Evolutionary conservation across 1,140 invertebrate species (phyloP), one percentile per base, ranked within the genome.

Genomic region (Frieseomelitta varia): DNA sequence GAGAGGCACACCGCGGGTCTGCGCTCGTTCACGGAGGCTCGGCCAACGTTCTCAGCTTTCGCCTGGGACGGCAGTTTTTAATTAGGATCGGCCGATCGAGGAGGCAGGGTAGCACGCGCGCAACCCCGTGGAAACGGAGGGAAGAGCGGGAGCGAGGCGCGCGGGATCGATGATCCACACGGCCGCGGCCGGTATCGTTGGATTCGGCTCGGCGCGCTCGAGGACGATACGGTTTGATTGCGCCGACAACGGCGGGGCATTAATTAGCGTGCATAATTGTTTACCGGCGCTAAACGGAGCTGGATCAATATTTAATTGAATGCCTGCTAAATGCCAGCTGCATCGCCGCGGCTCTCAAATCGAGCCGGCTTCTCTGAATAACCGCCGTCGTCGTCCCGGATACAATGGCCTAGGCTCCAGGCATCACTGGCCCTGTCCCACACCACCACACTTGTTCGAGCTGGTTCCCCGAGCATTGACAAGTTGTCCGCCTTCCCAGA

Each of bases 261-360:
- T 94, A 94, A 94, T 94, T 94, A 94, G 93, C 93, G 93, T 91
- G 92, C 91, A 94, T 94, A 94, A 94, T 94, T 94, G 93, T 94
- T 94, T 94, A 92, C 93, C 90, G 89, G 91, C 86, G 91, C 91
- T 93, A 93, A 94, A 93, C 91, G 89, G 92, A 92, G 90, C 90
- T 91, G 93, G 92, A 94, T 94, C 94, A 94, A 94, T 94, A 94
- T 94, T 94, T 94, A 94, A 94, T 94, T 94, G 94, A 94, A 94
- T 93, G 91, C 91, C 93, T 93, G 92, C 91, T 93, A 94, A 94
- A 93, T 94, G 92, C 93, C 93, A 93, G 93, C 90, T 92, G 91
- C 91, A 93, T 93, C 92, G 90, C 87, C 80, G 88, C 88, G 87
- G 89, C 90, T 92, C 92, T 93, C 91, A 92, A 93, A 92, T 94